Evolutionary conservation across 2,888 invertebrate genomes (phyloP), one percentile per base, ranked within the genome.

Genomic region (Schizotus pectinicornis): DNA sequence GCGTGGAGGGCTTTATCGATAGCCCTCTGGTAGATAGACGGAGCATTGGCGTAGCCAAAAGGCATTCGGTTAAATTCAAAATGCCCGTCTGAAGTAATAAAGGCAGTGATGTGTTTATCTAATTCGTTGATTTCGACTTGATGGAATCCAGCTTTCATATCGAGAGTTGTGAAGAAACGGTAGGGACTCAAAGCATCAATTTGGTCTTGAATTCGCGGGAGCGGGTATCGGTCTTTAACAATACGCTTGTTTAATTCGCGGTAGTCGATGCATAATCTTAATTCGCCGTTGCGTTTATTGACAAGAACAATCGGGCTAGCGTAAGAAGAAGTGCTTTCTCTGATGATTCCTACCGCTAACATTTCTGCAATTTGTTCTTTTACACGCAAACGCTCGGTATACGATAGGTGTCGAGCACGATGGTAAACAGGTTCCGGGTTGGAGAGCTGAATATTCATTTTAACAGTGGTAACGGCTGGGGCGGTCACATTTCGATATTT

Each of bases 121-220:
- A n/a, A n/a, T n/a, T n/a, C n/a, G n/a, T 37, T 5, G 8, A 37
- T 8, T 6, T 5, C 6, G 8, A 37, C n/a, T 12, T 37, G 37
- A 37, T 37, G 37, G 12, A 37, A 37, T 37, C 37, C 8, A n/a
- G n/a, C n/a, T n/a, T n/a, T n/a, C n/a, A n/a, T n/a, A n/a, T n/a
- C n/a, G n/a, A n/a, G n/a, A n/a, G n/a, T n/a, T n/a, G n/a, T n/a
- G n/a, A n/a, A n/a, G n/a, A n/a, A n/a, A n/a, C n/a, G n/a, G n/a
- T n/a, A n/a, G n/a, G n/a, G n/a, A n/a, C n/a, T n/a, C n/a, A n/a
- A n/a, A n/a, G n/a, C n/a, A n/a, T n/a, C n/a, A n/a, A n/a, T n/a
- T n/a, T 77, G 59, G 37, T 78, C 76, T 11, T 73, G 68, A 3
- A 76, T 68, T n/a, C 68, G 62, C 1, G 74, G 74, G 1, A 77